Evolutionary conservation across 1,140 invertebrate species (phyloP).

Genomic region (Papilio machaon): DNA sequence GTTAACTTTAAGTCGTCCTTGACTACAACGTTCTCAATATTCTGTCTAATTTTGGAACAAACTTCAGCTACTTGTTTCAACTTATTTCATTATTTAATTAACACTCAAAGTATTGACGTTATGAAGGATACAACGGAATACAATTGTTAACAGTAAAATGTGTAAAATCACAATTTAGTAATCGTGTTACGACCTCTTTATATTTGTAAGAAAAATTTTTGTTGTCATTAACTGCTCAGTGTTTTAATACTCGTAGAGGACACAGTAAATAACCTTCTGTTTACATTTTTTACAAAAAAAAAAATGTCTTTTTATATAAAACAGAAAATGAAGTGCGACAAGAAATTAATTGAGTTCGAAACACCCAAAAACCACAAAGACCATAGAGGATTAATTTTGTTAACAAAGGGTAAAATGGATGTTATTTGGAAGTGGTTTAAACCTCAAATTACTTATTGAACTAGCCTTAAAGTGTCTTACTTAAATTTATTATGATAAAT

Average conservation of each 20-base stretch:
- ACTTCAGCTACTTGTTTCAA: neutral
- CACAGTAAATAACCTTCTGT: no score
- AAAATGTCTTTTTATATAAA: neutral
- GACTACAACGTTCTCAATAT: neutral
- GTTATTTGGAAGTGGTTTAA: slow-evolving; percentile 36
- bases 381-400: slow-evolving; percentile 27
- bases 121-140: neutral
- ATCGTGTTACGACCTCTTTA: no score
- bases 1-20: neutral
- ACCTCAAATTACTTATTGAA: slow-evolving; percentile 31
- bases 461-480: neutral
- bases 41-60: neutral
- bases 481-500: neutral
- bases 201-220: no score
- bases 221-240: no score
- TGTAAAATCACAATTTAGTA: no score
- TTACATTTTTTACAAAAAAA: no score
- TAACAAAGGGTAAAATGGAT: slow-evolving; percentile 35
- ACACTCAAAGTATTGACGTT: neutral
- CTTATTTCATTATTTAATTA: neutral
- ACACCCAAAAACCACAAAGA: slow-evolving; percentile 21
- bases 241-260: no score
- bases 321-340: neutral
- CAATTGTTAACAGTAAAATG: neutral
- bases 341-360: slow-evolving; percentile 26